Percentiles rank a stretch among this genome's conserved stretches.
These are phyloP conservation scores for Arion vulgaris DNA, from an alignment of 1,140 invertebrate genomes.

Conservation along the genomic window DNA sequence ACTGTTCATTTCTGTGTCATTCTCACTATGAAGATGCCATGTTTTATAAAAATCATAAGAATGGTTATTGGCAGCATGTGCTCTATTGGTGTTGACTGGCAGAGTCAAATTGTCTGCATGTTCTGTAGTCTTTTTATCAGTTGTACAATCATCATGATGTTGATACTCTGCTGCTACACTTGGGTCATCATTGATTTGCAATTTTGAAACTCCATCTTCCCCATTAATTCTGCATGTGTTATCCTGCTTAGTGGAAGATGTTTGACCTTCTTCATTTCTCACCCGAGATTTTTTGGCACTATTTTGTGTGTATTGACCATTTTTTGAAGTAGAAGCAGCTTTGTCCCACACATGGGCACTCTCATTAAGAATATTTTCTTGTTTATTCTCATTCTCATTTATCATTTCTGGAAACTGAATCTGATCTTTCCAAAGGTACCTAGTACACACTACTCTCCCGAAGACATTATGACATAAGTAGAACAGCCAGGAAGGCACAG, in stretches of 20 bases:
- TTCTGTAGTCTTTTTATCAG: neutral
- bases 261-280: neutral
- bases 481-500: constrained; percentile 57
- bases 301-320: neutral
- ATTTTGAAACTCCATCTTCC: neutral
- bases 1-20: neutral
- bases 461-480: constrained; percentile 56
- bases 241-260: neutral
- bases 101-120: neutral
- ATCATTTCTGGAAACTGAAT: neutral
- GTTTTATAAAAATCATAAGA: neutral
- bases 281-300: neutral
- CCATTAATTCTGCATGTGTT: neutral
- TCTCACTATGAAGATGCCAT: neutral
- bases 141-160: neutral
- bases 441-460: constrained; percentile 52
- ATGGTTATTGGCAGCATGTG: neutral
- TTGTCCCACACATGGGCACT: neutral
- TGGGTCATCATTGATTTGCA: neutral
- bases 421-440: constrained; percentile 42
- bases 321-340: neutral
- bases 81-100: neutral
- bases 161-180: neutral
- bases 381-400: neutral
- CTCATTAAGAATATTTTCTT: neutral